Conservation (phyloP, 2,797 vertebrate genomes). For the Hoplostethus atlanticus region DNA sequence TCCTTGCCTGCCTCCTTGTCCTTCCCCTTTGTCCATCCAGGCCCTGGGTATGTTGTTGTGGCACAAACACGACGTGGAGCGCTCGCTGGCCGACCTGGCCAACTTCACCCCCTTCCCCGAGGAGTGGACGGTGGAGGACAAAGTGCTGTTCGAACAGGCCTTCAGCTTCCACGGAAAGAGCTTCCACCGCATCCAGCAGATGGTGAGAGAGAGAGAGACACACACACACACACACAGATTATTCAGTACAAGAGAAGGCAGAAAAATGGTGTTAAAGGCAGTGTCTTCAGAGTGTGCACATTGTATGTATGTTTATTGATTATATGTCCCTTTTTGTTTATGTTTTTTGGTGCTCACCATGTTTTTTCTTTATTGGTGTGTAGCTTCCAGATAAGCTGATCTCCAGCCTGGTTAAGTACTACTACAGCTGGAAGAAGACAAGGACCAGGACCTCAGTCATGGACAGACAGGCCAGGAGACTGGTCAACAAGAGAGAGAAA, state of each 20-base stretch:
- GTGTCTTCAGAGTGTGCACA: too few species aligned
- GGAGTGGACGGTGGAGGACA: slow-evolving; percentile 95
- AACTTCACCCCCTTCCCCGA: slow-evolving; percentile 96
- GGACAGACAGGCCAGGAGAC: slow-evolving; percentile 92
- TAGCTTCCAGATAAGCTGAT: slow-evolving; percentile 94
- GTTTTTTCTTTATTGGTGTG: slow-evolving; percentile 4
- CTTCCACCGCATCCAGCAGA: slow-evolving; percentile 96
- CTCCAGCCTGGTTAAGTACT: slow-evolving; percentile 93
- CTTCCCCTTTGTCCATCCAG: slow-evolving; percentile 66
- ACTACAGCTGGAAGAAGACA: slow-evolving; percentile 96
- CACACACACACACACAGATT: not conserved
- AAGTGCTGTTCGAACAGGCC: slow-evolving; percentile 95
- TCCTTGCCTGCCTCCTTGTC: not conserved
- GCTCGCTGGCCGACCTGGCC: slow-evolving; percentile 91
- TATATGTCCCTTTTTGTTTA: not conserved
- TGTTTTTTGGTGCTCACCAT: not conserved
- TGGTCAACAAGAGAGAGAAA: slow-evolving; percentile 90
- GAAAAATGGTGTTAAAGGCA: too few species aligned
- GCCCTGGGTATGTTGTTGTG: slow-evolving; percentile 94
- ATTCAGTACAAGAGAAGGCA: not conserved
- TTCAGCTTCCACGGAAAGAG: slow-evolving; percentile 97
- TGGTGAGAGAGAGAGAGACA: slow-evolving; percentile 81
- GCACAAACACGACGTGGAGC: slow-evolving; percentile 95
- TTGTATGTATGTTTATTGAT: not conserved
- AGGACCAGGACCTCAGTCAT: slow-evolving; percentile 93